Conservation (phyloP, 2,113 vertebrate genomes). For the Gambusia holbrooki region DNA sequence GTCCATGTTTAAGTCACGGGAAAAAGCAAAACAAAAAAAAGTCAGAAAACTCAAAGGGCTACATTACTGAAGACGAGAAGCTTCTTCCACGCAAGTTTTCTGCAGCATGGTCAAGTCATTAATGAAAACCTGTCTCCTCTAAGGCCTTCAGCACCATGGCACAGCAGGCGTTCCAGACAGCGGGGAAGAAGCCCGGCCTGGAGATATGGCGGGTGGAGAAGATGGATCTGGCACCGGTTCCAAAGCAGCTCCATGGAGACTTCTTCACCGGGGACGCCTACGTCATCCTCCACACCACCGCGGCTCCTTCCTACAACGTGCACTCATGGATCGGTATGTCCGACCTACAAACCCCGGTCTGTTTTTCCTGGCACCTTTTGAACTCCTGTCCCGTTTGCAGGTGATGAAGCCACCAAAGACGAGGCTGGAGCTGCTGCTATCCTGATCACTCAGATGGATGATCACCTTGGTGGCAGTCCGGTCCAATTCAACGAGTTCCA, state of each 20-base stretch:
- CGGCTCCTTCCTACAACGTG: slow-evolving; percentile 53
- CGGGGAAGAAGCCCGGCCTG: slow-evolving; percentile 77
- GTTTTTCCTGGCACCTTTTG: not conserved
- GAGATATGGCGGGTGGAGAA: slow-evolving; percentile 82
- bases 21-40: not conserved
- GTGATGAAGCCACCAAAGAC: slow-evolving; percentile 64
- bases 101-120: not conserved
- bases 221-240: slow-evolving; percentile 69
- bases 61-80: not conserved
- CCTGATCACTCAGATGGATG: slow-evolving; percentile 74
- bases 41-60: no score
- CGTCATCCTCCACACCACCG: slow-evolving; percentile 67
- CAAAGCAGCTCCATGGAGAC: slow-evolving; percentile 53
- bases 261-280: slow-evolving; percentile 80
- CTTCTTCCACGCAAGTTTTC: no score
- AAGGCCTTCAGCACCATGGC: slow-evolving; percentile 65
- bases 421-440: slow-evolving; percentile 74
- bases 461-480: slow-evolving; percentile 51
- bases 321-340: slow-evolving; percentile 78
- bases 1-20: not conserved
- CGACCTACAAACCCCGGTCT: not conserved
- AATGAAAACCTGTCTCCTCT: not conserved
- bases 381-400: slow-evolving; percentile 40
- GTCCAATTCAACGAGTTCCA: slow-evolving; percentile 75
- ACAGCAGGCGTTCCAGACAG: slow-evolving; percentile 70